A percentile compares a stretch with the other conserved stretches of the same genome.
Evolutionary conservation across 1,140 invertebrate genomes (phyloP).

Genomic region (Rhynchophorus ferrugineus): DNA sequence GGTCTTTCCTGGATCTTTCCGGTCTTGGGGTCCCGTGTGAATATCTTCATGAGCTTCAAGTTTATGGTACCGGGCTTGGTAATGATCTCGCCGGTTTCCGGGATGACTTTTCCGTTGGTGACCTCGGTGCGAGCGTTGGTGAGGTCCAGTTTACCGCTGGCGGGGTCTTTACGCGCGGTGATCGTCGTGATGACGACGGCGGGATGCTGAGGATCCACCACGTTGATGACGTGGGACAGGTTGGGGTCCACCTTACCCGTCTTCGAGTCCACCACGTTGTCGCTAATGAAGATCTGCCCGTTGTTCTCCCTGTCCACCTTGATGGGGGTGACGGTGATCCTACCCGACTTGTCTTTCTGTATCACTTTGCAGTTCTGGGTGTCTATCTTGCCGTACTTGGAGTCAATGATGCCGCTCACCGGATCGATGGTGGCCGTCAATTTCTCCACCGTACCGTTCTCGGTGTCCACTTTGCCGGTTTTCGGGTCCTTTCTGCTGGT

Average conservation of each 20-base stretch:
- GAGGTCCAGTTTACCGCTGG: slow-evolving; percentile 50
- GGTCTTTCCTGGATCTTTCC: slow-evolving; percentile 48
- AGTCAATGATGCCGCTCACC: slow-evolving; percentile 48
- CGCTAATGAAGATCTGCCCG: slow-evolving; percentile 55
- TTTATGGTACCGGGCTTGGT: slow-evolving; percentile 62
- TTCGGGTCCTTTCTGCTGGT: slow-evolving; percentile 51
- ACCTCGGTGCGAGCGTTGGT: slow-evolving; percentile 51
- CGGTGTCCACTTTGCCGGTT: slow-evolving; percentile 47
- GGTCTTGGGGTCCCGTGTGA: slow-evolving; percentile 52
- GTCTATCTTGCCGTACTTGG: slow-evolving; percentile 52
- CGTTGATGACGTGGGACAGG: slow-evolving; percentile 54
- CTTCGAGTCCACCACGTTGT: slow-evolving; percentile 50
- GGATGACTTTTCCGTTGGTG: slow-evolving; percentile 55
- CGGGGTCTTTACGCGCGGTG: slow-evolving; percentile 52
- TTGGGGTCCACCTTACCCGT: slow-evolving; percentile 53
- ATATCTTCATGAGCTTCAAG: slow-evolving; percentile 49
- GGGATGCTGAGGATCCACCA: slow-evolving; percentile 58
- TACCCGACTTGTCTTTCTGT: slow-evolving; percentile 49
- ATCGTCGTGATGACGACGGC: slow-evolving; percentile 57
- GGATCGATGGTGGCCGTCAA: slow-evolving; percentile 49
- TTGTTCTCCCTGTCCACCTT: slow-evolving; percentile 52
- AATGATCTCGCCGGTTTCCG: slow-evolving; percentile 54
- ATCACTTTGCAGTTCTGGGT: slow-evolving; percentile 47
- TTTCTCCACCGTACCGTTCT: slow-evolving; percentile 49
- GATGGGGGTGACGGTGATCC: slow-evolving; percentile 50